phyloP scores from a whole-genome alignment of 1,140 invertebrate genomes.

The Neoseiulus cucumeris region DNA sequence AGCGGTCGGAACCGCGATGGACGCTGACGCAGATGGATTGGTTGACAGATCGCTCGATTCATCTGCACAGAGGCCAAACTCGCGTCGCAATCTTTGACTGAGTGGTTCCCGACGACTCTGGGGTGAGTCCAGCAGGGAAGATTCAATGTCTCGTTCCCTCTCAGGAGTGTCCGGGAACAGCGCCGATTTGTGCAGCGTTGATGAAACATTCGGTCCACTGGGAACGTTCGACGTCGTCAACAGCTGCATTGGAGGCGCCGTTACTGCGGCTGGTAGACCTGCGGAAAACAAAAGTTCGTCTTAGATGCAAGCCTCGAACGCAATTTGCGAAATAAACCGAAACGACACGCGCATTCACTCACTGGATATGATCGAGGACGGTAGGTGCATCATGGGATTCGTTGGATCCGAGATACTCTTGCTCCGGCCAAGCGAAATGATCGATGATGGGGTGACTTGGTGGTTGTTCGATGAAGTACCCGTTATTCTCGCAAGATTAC shows the following conservation, averaged over 20 bases:
- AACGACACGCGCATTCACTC: too few relatives aligned
- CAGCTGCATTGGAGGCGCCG: conserved; percentile 8
- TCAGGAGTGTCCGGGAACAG: conserved; percentile 10
- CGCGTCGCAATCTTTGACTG: background rate
- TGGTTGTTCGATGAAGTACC: background rate
- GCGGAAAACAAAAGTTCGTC: too few relatives aligned
- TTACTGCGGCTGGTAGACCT: conserved; percentile 10
- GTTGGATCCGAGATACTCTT: conserved; percentile 3
- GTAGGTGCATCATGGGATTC: background rate
- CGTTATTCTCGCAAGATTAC: background rate
- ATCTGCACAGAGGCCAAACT: background rate
- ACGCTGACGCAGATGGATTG: background rate
- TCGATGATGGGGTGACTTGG: background rate
- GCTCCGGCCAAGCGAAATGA: background rate
- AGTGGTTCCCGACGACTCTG: background rate
- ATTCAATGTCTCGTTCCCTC: background rate
- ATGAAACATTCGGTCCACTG: background rate
- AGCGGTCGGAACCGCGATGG: background rate
- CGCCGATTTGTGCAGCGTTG: background rate
- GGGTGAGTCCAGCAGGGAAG: conserved; percentile 1
- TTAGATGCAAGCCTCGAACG: too few relatives aligned
- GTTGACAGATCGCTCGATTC: background rate
- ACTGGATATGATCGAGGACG: background rate
- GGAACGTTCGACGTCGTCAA: background rate
- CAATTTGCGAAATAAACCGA: too few relatives aligned